These are phyloP conservation scores for Megalonaias nervosa DNA, from an alignment of 1,140 invertebrate genomes.

Conservation along the genomic window DNA sequence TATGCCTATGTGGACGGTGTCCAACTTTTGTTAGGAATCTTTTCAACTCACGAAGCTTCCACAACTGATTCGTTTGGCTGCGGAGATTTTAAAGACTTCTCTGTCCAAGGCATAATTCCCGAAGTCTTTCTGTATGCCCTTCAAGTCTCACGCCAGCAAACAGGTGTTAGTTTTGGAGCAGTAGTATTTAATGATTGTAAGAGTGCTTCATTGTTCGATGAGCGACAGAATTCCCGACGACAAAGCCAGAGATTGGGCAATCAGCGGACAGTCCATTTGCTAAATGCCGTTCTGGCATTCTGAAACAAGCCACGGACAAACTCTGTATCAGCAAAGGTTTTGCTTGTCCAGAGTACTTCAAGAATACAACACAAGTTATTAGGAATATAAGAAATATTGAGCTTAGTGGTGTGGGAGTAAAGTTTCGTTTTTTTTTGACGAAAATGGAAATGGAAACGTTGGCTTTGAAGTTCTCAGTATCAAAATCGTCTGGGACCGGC, in stretches of 20 bases:
- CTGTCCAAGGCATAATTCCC: slow-evolving; percentile 42
- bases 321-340: slow-evolving; percentile 24
- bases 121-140: slow-evolving; percentile 59
- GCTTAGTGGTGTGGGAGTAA: neutral
- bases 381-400: slow-evolving; percentile 21
- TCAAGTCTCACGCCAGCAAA: slow-evolving; percentile 29
- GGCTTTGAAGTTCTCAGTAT: slow-evolving; percentile 59
- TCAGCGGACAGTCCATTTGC: slow-evolving; percentile 54
- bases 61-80: slow-evolving; percentile 47
- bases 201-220: slow-evolving; percentile 40
- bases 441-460: slow-evolving; percentile 58
- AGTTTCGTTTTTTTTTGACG: slow-evolving; percentile 51
- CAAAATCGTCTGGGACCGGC: slow-evolving; percentile 12
- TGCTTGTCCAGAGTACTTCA: slow-evolving; percentile 34
- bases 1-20: slow-evolving; percentile 51
- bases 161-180: slow-evolving; percentile 55
- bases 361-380: slow-evolving; percentile 20
- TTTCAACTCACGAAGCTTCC: slow-evolving; percentile 52
- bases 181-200: slow-evolving; percentile 64
- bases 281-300: slow-evolving; percentile 54
- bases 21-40: slow-evolving; percentile 57
- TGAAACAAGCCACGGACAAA: slow-evolving; percentile 32
- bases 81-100: slow-evolving; percentile 39
- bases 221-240: slow-evolving; percentile 28
- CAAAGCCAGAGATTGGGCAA: slow-evolving; percentile 41